Conservation (phyloP, 1,140 invertebrate genomes). For the Temnothorax nylanderi region DNA sequence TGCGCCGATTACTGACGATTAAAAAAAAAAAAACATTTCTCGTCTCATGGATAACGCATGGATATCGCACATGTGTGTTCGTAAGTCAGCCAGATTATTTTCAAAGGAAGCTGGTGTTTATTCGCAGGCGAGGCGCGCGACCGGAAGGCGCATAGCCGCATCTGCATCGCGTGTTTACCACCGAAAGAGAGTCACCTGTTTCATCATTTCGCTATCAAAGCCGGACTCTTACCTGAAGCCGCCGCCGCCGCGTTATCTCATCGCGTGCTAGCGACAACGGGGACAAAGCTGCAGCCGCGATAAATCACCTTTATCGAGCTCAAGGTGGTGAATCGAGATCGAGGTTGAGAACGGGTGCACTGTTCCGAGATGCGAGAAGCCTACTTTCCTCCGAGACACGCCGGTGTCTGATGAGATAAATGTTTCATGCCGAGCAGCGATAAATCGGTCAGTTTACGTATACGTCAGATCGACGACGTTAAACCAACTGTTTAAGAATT, state of each 20-base stretch:
- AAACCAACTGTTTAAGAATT: neutral
- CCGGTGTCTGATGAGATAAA: neutral
- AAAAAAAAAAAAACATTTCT: conserved; percentile 61
- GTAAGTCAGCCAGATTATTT: conserved; percentile 64
- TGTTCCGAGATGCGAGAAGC: neutral
- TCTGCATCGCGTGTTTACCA: conserved; percentile 62
- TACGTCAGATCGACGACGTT: neutral
- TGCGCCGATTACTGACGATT: conserved; percentile 26
- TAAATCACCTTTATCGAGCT: conserved; percentile 69
- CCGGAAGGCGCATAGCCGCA: conserved; percentile 64
- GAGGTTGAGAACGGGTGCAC: conserved; percentile 44
- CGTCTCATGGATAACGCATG: neutral
- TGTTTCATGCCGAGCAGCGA: neutral
- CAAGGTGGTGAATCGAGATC: conserved; percentile 63
- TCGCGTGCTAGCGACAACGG: conserved; percentile 46
- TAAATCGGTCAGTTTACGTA: neutral
- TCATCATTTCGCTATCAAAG: conserved; percentile 70
- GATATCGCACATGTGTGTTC: neutral
- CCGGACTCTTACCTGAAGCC: conserved; percentile 44
- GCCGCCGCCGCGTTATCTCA: conserved; percentile 58
- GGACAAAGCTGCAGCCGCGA: conserved; percentile 51
- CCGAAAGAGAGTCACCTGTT: conserved; percentile 67
- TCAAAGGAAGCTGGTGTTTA: conserved; percentile 64
- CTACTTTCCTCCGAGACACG: conserved; percentile 6
- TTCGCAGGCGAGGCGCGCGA: conserved; percentile 49